phyloP scores from a whole-genome alignment of 2,888 invertebrate genomes.

The Isotomurus palustris region DNA sequence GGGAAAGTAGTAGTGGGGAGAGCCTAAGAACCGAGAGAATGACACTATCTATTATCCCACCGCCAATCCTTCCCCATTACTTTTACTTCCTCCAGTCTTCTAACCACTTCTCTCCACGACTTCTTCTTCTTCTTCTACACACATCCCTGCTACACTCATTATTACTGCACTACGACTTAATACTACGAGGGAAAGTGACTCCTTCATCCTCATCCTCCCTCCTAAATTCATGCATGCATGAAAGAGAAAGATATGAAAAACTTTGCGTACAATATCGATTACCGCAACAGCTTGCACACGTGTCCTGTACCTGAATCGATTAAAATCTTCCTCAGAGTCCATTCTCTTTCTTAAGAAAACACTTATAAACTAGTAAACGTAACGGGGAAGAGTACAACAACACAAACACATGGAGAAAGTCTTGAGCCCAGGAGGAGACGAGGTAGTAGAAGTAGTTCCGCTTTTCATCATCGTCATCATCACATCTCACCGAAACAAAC shows the following conservation, averaged over 20 bases:
- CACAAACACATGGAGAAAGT: conserved; percentile 2
- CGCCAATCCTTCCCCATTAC: too few species aligned
- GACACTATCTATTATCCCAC: too few species aligned
- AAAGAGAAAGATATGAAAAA: conserved; percentile 16
- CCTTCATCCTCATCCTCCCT: neutral
- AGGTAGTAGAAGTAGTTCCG: neutral
- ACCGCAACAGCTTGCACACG: conserved; percentile 43
- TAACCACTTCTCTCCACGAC: too few species aligned
- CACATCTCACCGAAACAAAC: neutral
- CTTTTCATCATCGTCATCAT: neutral
- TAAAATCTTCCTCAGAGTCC: conserved; percentile 38
- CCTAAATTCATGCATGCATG: neutral
- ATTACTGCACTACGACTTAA: too few species aligned
- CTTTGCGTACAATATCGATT: conserved; percentile 40
- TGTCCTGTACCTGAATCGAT: conserved; percentile 43
- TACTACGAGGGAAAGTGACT: conserved; percentile 11
- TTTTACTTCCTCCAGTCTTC: too few species aligned
- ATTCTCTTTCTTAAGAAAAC: conserved; percentile 32
- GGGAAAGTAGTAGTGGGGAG: too few species aligned
- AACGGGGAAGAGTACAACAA: neutral
- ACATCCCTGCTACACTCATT: too few species aligned
- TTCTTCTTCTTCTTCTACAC: too few species aligned
- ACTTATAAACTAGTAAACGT: conserved; percentile 8
- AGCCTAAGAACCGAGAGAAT: too few species aligned
- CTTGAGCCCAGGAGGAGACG: too few species aligned